Percentiles rank a stretch among this genome's conserved stretches.
These are phyloP conservation scores for Crenichthys baileyi DNA, from an alignment of 2,797 vertebrate genomes.

Conservation along the genomic window DNA sequence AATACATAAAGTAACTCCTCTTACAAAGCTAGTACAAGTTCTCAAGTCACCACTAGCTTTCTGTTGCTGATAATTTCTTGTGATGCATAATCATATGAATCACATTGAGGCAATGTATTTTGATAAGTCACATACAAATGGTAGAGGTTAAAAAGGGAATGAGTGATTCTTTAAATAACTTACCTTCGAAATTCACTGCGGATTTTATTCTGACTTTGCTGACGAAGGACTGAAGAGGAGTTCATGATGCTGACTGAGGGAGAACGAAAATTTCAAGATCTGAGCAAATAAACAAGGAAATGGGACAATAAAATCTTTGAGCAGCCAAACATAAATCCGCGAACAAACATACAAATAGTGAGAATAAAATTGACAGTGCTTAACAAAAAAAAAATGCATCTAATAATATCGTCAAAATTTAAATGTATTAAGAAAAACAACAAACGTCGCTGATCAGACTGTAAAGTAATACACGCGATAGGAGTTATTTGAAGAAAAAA, in stretches of 20 bases:
- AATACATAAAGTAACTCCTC: not conserved
- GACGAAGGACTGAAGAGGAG: conserved; percentile 63
- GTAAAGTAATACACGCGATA: not conserved
- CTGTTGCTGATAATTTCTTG: not conserved
- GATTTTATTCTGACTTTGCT: conserved; percentile 70
- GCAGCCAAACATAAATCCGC: not conserved
- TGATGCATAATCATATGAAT: not conserved
- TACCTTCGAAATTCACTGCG: conserved; percentile 60
- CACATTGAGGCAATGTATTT: not conserved
- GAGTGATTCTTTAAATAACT: not conserved
- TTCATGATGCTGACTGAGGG: conserved; percentile 63
- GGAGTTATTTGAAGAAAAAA: no score
- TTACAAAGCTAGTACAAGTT: not conserved
- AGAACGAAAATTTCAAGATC: conserved; percentile 5
- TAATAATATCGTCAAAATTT: not conserved
- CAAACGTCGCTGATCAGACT: not conserved
- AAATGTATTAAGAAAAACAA: not conserved
- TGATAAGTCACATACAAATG: not conserved
- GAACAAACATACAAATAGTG: not conserved
- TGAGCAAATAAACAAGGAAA: conserved; percentile 15
- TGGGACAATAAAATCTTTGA: not conserved
- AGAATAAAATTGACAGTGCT: not conserved
- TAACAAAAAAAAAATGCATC: not conserved
- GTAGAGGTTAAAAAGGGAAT: not conserved
- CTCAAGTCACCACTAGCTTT: not conserved